Conservation (phyloP, 2,888 invertebrate species). For the Aporophyla lueneburgensis region DNA sequence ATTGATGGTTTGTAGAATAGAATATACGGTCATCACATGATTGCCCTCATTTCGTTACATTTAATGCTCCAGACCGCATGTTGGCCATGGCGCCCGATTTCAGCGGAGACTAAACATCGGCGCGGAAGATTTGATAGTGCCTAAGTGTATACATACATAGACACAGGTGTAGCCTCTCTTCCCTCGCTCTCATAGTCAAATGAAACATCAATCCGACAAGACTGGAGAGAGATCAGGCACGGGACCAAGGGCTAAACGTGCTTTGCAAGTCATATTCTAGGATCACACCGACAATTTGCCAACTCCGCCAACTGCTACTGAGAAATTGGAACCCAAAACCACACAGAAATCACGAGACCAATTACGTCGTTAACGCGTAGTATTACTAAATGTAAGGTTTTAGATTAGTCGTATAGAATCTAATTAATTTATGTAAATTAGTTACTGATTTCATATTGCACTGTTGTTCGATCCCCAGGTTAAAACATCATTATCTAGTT, state of each 20-base stretch:
- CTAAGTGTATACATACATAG: neutral
- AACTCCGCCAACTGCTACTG: neutral
- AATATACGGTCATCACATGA: neutral
- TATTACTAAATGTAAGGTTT: neutral
- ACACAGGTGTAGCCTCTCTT: neutral
- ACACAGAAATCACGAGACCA: too few relatives aligned
- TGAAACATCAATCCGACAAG: neutral
- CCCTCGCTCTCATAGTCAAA: neutral
- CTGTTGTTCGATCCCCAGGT: constrained; percentile 8
- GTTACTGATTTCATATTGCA: constrained; percentile 14
- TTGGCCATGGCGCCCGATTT: neutral
- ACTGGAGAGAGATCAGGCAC: neutral
- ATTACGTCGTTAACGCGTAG: neutral
- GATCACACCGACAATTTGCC: neutral
- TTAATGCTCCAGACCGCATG: neutral
- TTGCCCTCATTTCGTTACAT: neutral
- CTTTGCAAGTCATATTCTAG: neutral
- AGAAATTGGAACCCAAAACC: neutral
- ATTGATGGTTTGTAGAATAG: too few relatives aligned
- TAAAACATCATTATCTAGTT: constrained; percentile 22
- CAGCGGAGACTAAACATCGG: neutral
- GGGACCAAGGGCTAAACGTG: neutral
- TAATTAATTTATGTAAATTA: constrained; percentile 40
- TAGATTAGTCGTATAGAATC: constrained; percentile 7
- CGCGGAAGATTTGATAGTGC: neutral